Evolutionary conservation across 2,113 vertebrate species (phyloP).

Genomic region (Probosciger aterrimus): DNA sequence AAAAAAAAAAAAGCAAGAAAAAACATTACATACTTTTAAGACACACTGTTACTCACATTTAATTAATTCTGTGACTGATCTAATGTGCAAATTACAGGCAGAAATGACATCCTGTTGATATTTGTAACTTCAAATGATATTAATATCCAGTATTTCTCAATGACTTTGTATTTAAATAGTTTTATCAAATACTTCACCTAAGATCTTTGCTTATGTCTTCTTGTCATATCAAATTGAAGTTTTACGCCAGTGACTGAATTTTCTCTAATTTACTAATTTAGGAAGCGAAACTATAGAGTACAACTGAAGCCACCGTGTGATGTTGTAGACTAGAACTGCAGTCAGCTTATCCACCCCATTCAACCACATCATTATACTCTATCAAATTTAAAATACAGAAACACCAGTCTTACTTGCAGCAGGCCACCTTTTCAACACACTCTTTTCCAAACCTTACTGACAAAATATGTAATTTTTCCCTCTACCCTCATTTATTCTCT

Average conservation of each 20-base stretch:
- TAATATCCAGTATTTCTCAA: not conserved
- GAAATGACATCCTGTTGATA: not conserved
- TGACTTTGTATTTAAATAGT: not conserved
- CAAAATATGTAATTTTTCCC: fast-evolving
- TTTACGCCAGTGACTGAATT: not conserved
- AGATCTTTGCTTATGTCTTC: not conserved
- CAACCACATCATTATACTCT: not conserved
- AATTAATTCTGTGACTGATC: not conserved
- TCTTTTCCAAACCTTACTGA: not conserved
- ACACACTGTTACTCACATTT: not conserved
- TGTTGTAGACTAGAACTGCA: fast-evolving
- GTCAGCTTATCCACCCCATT: not conserved
- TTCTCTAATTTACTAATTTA: not conserved
- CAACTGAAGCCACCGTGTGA: not conserved
- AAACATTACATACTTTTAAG: not conserved
- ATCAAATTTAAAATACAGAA: not conserved
- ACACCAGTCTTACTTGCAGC: not conserved
- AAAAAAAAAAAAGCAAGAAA: slow-evolving; percentile 25
- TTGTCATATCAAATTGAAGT: not conserved
- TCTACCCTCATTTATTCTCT: not conserved
- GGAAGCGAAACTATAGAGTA: not conserved
- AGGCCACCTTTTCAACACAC: not conserved
- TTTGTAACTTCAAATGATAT: not conserved
- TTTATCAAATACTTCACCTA: not conserved
- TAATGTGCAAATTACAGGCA: not conserved